phyloP scores from a whole-genome alignment of 2,888 invertebrate species.

The Ormyrus rosae region DNA sequence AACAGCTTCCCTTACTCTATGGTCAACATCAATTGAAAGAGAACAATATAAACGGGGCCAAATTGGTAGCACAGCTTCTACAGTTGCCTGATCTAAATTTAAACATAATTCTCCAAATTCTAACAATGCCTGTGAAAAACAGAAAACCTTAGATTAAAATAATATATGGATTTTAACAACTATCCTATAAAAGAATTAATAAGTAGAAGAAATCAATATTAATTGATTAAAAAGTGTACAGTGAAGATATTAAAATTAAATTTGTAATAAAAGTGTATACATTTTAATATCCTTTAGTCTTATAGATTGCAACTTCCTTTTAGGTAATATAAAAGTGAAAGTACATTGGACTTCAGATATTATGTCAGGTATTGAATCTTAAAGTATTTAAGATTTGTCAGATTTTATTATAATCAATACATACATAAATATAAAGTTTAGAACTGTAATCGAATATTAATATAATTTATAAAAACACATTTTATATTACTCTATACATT shows the following conservation, averaged over 20 bases:
- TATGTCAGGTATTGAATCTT: too few species aligned
- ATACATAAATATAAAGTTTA: too few species aligned
- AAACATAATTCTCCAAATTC: conserved; percentile 86
- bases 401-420: too few species aligned
- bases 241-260: conserved; percentile 8
- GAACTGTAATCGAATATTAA: too few species aligned
- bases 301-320: too few species aligned
- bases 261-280: not conserved
- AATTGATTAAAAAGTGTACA: not conserved
- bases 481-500: too few species aligned
- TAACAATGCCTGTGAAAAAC: conserved; percentile 82
- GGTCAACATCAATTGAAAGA: conserved; percentile 87
- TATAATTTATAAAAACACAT: too few species aligned
- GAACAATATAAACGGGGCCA: conserved; percentile 90
- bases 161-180: too few species aligned
- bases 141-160: not conserved
- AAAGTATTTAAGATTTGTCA: too few species aligned
- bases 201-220: not conserved
- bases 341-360: too few species aligned
- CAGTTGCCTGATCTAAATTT: conserved; percentile 81
- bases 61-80: conserved; percentile 85
- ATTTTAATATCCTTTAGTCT: not conserved
- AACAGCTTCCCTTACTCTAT: conserved; percentile 88
- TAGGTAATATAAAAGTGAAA: too few species aligned
- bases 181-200: too few species aligned